phyloP scores from a whole-genome alignment of 2,888 invertebrate species.

The Athrips mouffetella region DNA sequence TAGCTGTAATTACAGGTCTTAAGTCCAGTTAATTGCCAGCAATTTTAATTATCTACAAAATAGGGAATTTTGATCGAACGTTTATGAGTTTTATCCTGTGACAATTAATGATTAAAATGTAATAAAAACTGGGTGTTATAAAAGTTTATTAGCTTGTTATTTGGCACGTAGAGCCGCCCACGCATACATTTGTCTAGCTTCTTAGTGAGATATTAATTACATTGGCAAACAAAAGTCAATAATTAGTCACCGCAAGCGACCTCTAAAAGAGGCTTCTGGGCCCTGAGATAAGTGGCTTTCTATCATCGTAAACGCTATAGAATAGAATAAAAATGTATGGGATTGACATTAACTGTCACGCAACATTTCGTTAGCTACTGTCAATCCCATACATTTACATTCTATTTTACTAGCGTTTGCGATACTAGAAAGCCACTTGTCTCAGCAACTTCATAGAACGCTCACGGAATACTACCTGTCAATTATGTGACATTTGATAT shows the following conservation, averaged over 20 bases:
- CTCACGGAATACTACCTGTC: too few species aligned
- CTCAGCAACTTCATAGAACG: too few species aligned
- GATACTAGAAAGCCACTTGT: too few species aligned
- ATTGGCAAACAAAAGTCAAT: slow-evolving; percentile 2
- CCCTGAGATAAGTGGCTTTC: too few species aligned
- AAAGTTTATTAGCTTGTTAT: slow-evolving; percentile 9
- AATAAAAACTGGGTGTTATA: slow-evolving; percentile 9
- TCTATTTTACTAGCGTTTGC: too few species aligned
- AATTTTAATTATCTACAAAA: slow-evolving; percentile 72
- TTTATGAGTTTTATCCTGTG: slow-evolving; percentile 41
- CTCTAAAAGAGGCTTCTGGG: slow-evolving; percentile 3
- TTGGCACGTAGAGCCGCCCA: background rate
- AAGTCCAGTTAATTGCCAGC: slow-evolving; percentile 60
- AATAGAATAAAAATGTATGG: too few species aligned
- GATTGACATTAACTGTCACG: too few species aligned
- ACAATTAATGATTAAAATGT: slow-evolving; percentile 30
- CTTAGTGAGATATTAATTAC: slow-evolving; percentile 11
- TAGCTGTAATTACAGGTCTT: slow-evolving; percentile 62
- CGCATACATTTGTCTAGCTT: background rate
- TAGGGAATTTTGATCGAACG: slow-evolving; percentile 39
- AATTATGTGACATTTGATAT: too few species aligned
- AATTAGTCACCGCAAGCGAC: slow-evolving; percentile 14
- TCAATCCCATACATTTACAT: too few species aligned
- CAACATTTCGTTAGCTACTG: too few species aligned
- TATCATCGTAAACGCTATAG: too few species aligned